Evolutionary conservation across 2,888 invertebrate genomes (phyloP), one percentile per base, ranked within the genome.

Genomic region (Psylliodes chrysocephalus): DNA sequence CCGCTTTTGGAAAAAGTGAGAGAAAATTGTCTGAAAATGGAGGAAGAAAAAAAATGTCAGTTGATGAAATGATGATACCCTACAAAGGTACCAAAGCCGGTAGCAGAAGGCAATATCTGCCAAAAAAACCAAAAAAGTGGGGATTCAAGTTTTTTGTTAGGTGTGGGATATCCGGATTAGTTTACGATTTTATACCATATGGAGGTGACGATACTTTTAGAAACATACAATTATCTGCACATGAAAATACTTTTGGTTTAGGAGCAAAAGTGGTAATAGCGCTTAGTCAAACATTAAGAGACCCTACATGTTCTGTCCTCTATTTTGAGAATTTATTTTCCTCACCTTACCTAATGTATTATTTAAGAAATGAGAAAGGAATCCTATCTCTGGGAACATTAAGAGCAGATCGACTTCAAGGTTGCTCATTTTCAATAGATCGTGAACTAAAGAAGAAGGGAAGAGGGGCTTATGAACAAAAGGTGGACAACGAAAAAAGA

Each of bases 121-220:
- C 51, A 28, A 42, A 46, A 38, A 69, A 69, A 35, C 51, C 72
- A 17, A 53, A 62, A 12, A 65, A 67, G 52, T 68, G 71, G 64
- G 70, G 67, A 7, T 68, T 70, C 15, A 70, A 73, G 53, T 15
- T 72, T 0, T 70, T 70, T 69, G 53, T 63, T 10, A 3, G 61
- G 19, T 46, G 53, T 42, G 68, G 63, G 1, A 44, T 35, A 44
- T 40, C 38, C 25, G 22, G 25, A 15, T 19, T 54, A 15, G 40
- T 51, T 17, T 38, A 51, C 28, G 59, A 60, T 22, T 60, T 60
- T 22, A 25, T 60, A 10, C 15, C 49, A 5, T 60, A 60, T 18
- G 42, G 44, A 35, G 60, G 52, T 25, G 47, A 57, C 14, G 47
- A 57, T 12, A 47, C 47, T 12, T 57, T 57, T 33, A 18, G 52